These are phyloP conservation scores for Tupaia chinensis DNA, from an alignment of 2,113 vertebrate species.

Conservation along the genomic window DNA sequence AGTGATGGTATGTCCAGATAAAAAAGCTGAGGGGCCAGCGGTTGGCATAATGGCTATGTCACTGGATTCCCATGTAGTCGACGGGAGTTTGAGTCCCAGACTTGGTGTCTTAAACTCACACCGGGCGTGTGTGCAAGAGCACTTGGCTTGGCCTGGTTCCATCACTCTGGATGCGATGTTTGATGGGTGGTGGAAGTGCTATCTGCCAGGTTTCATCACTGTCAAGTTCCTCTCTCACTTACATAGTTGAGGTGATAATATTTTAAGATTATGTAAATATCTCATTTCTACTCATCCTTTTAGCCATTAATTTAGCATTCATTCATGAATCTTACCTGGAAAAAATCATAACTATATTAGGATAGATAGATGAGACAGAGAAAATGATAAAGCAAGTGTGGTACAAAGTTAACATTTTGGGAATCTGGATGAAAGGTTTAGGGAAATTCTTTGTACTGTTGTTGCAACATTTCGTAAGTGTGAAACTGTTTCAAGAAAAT, in stretches of 20 bases:
- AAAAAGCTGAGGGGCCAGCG: too few relatives aligned
- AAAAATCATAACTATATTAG: neutral
- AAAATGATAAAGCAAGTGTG: neutral
- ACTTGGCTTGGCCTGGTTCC: neutral
- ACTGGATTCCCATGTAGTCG: too few relatives aligned
- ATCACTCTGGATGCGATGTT: neutral
- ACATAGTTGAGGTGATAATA: neutral
- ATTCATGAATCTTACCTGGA: neutral
- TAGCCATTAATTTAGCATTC: neutral
- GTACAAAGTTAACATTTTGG: neutral
- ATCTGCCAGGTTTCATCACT: neutral
- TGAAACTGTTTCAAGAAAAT: conserved; percentile 15
- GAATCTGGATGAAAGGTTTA: neutral
- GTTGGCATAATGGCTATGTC: too few relatives aligned
- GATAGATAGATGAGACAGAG: neutral
- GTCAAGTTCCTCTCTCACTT: neutral
- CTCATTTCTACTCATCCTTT: conserved; percentile 14
- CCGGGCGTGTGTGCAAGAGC: neutral
- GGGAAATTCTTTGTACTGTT: neutral
- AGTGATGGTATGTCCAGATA: neutral
- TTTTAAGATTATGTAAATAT: neutral
- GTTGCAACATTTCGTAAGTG: conserved; percentile 29
- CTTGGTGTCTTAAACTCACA: too few relatives aligned
- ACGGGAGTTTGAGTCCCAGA: too few relatives aligned
- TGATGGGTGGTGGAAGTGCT: neutral